Evolutionary conservation across 2,113 vertebrate genomes (phyloP), one percentile per base, ranked within the genome.

Genomic region (Oreochromis aureus): DNA sequence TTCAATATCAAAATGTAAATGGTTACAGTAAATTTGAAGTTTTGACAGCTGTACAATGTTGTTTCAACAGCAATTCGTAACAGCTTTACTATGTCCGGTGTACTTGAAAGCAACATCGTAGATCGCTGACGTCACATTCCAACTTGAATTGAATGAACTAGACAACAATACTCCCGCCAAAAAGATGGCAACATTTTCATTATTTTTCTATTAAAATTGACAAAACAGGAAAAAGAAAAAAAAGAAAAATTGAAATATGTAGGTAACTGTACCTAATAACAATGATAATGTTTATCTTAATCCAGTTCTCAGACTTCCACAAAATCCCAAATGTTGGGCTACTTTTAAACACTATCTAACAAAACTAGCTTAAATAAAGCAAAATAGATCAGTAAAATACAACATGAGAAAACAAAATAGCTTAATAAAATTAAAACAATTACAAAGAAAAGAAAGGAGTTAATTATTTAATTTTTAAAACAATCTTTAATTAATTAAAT

Each of bases 91-190:
- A 59, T 81, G 84, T 82, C 82, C 51, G 2, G 81, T 2, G 2
- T 54, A 2, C 6, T 0, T 88, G 87, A 92, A 94, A 1, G 90
- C 90, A 81, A 15, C 92, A 76, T 15, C 2, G 15, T 24, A 1
- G 5, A 89, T 71, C 39, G 71, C 41, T 87, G 92, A 96, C 90
- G 53, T 93, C 91, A 94, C 66, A 8, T 10, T 51, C 7, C 9
- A 53, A 4, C 46, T 88, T 88, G 27, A 78, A 88, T 83, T 91
- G 81, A 93, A 92, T 89, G 69, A 85, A 86, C 2, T 10, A 44
- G n/a, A 30, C 69, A 48, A n/a, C 7, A 58, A 27, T 46, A n/a
- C 18, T 81, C 15, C 24, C 16, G 80, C 1, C 19, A 71, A 44
- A 24, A 15, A 4, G 36, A 30, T 27, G 9, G 13, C 66, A 27